phyloP scores from a whole-genome alignment of 2,888 invertebrate genomes.

The Fissipunctia ypsillon region DNA sequence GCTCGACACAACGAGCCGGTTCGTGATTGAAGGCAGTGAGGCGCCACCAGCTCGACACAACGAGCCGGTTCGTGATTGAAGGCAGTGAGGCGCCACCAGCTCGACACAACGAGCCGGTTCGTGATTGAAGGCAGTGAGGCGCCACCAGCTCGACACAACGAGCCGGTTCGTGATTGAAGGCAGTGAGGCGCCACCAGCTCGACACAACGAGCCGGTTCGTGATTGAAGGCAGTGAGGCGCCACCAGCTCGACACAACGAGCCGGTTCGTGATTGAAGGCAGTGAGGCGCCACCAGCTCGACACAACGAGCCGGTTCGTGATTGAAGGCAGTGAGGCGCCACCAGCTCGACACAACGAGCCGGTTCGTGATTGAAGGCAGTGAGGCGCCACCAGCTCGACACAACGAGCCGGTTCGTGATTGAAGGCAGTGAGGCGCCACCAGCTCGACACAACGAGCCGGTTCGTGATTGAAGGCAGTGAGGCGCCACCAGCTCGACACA shows the following conservation, averaged over 20 bases:
- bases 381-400: slow-evolving; percentile 7
- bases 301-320: slow-evolving; percentile 57
- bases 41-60: background rate
- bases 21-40: slow-evolving; percentile 44
- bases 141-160: too few relatives aligned
- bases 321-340: slow-evolving; percentile 19
- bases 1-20: too few relatives aligned
- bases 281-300: slow-evolving; percentile 17
- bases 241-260: too few relatives aligned
- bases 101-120: too few relatives aligned
- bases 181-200: slow-evolving; percentile 19
- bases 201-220: too few relatives aligned
- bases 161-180: slow-evolving; percentile 45
- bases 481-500: background rate
- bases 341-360: too few relatives aligned
- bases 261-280: slow-evolving; percentile 44
- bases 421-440: slow-evolving; percentile 17
- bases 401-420: slow-evolving; percentile 54
- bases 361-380: slow-evolving; percentile 46
- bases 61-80: slow-evolving; percentile 48
- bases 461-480: slow-evolving; percentile 48
- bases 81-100: slow-evolving; percentile 17
- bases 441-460: too few relatives aligned
- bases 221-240: slow-evolving; percentile 28
- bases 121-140: slow-evolving; percentile 37